Conservation (phyloP, 2,797 vertebrate genomes). For the Cyclopterus lumpus region DNA sequence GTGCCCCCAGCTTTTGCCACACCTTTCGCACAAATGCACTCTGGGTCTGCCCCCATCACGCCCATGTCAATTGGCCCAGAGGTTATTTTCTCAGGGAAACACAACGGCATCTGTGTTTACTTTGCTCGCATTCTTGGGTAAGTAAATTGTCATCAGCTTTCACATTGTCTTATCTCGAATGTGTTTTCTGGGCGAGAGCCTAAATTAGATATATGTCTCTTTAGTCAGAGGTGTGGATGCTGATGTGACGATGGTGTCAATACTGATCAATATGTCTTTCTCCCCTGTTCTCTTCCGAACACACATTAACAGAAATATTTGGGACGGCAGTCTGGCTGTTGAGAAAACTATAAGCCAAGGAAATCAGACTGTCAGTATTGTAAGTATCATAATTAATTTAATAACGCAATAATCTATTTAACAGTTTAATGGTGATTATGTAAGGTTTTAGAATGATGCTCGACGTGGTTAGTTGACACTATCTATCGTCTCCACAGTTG, state of each 20-base stretch:
- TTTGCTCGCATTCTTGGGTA: constrained; percentile 96
- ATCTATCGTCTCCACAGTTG: constrained; percentile 74
- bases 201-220: background rate
- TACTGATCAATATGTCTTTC: constrained; percentile 4
- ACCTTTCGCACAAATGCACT: constrained; percentile 75
- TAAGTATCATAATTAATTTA: constrained; percentile 76
- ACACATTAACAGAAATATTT: constrained; percentile 90
- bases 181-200: constrained; percentile 4
- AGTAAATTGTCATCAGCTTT: constrained; percentile 53
- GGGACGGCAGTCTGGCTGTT: constrained; percentile 94
- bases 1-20: constrained; percentile 82
- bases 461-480: background rate
- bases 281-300: constrained; percentile 11
- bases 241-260: background rate
- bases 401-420: background rate
- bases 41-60: constrained; percentile 76
- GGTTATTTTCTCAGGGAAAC: constrained; percentile 96
- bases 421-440: background rate
- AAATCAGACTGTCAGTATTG: constrained; percentile 88
- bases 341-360: constrained; percentile 91
- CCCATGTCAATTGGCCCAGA: constrained; percentile 90
- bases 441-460: background rate
- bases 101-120: constrained; percentile 95
- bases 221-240: background rate
- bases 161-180: background rate